A percentile compares a stretch with the other conserved stretches of the same genome.
phyloP scores from a whole-genome alignment of 2,113 vertebrate genomes.

The Eulemur macaco region DNA sequence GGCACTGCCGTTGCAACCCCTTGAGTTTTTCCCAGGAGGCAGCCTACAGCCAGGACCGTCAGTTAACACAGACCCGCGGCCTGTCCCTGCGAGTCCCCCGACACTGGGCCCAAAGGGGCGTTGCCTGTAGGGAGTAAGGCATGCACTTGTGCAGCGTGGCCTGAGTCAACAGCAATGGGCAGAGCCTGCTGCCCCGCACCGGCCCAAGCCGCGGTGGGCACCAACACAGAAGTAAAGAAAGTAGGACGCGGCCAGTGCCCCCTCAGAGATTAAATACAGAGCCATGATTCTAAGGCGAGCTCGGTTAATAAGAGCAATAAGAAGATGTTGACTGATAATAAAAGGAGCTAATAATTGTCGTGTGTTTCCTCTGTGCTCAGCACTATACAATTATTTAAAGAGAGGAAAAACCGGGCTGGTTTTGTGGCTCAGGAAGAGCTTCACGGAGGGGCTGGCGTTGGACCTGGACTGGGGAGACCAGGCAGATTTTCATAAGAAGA shows the following conservation, averaged over 20 bases:
- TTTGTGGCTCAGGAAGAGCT: not conserved
- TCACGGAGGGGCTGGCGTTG: not conserved
- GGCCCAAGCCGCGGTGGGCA: rapidly evolving
- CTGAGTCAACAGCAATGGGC: not conserved
- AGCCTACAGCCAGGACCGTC: not conserved
- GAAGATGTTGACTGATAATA: too few species aligned
- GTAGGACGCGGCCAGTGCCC: rapidly evolving
- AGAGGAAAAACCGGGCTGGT: not conserved
- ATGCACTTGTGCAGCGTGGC: not conserved
- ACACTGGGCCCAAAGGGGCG: not conserved
- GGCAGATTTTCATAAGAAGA: not conserved
- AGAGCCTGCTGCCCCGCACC: not conserved
- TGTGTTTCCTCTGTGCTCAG: not conserved
- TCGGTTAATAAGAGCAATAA: not conserved
- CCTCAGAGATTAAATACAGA: not conserved
- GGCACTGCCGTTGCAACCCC: not conserved
- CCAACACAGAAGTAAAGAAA: not conserved
- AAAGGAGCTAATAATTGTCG: too few species aligned
- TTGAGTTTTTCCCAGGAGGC: not conserved
- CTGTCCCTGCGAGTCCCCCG: too few species aligned
- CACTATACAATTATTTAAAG: not conserved
- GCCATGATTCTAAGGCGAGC: not conserved
- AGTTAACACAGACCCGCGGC: not conserved
- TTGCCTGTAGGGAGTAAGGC: not conserved
- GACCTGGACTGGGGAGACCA: too few species aligned